Evolutionary conservation across 2,797 vertebrate genomes (phyloP).

Genomic region (Triplophysa yarkandensis): DNA sequence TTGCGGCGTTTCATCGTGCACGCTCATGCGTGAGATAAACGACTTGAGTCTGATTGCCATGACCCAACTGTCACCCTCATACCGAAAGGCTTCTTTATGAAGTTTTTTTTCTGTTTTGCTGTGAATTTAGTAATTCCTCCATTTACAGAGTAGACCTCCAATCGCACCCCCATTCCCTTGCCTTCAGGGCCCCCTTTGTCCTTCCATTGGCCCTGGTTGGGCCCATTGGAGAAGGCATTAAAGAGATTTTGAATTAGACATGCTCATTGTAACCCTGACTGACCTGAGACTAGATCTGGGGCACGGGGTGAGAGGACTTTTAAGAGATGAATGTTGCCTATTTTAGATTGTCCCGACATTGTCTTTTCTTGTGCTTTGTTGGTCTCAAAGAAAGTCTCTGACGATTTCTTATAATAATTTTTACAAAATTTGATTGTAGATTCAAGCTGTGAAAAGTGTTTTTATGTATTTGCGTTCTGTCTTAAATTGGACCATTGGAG

Average conservation of each 20-base stretch:
- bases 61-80: slow-evolving; percentile 57
- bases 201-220: slow-evolving; percentile 50
- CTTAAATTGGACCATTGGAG: not conserved
- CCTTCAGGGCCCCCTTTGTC: slow-evolving; percentile 52
- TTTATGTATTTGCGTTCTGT: not conserved
- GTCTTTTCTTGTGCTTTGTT: slow-evolving; percentile 17
- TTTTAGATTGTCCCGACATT: slow-evolving; percentile 11
- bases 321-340: not conserved
- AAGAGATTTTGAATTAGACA: slow-evolving; percentile 81
- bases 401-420: not conserved
- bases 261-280: slow-evolving; percentile 78
- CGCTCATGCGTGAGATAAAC: slow-evolving; percentile 61
- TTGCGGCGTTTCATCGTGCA: slow-evolving; percentile 57
- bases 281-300: slow-evolving; percentile 65
- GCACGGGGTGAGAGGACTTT: slow-evolving; percentile 58
- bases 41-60: slow-evolving; percentile 59
- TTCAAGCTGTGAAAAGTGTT: not conserved
- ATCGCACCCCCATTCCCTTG: slow-evolving; percentile 53
- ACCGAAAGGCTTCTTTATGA: slow-evolving; percentile 59
- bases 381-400: not conserved
- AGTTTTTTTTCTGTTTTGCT: slow-evolving; percentile 54
- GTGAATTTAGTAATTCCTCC: slow-evolving; percentile 51
- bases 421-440: not conserved
- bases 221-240: slow-evolving; percentile 63
- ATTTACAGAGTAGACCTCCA: slow-evolving; percentile 61